Base-by-base conservation (phyloP, 1,140 invertebrate genomes). In the Solenopsis invicta region DNA sequence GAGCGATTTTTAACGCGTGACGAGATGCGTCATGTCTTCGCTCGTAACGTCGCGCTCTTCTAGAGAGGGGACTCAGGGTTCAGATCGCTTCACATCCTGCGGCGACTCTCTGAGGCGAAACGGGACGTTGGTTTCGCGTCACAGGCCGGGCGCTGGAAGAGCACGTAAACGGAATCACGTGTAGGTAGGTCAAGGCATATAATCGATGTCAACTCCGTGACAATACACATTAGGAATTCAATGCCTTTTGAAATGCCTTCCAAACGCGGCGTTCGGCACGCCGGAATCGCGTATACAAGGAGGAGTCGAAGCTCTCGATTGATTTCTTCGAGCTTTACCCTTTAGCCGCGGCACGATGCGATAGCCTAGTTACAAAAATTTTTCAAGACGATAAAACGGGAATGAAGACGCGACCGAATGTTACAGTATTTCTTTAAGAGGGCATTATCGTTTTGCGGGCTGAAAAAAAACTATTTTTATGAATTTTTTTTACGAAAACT, bases 211-310 rank as follows among this genome's bases (percentile, higher is more conserved):
- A 91, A 93, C 89, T 94, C 29, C 91, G 91, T 91, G 94, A 94
- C 94, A 94, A 94, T 94, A 94, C 89, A 93, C 87, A 93, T 87
- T 92, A 93, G 91, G 87, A 92, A 95, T 94, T 92, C 90, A 93
- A 94, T 95, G 94, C 93, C 93, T 95, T 95, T 87, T 93, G 85
- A 93, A 94, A 94, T 94, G 94, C 94, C 94, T 94, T 95, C 92
- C 91, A 93, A 92, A 92, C 89, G 89, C 93, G 92, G 93, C 92
- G 91, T 94, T 93, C 92, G 93, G 90, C 89, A 93, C 92, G 91
- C 91, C 91, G 89, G 89, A 89, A 90, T 92, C 87, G 45, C 2
- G 85, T 91, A 92, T 93, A 90, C 89, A 84, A 89, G 76, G 62
- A 74, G 48, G 76, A 89, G 89, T 84, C 80, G 81, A 72, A 67